Percentiles rank a stretch among this genome's conserved stretches.
phyloP scores from a whole-genome alignment of 2,888 invertebrate genomes.

The Ecliptopera silaceata region DNA sequence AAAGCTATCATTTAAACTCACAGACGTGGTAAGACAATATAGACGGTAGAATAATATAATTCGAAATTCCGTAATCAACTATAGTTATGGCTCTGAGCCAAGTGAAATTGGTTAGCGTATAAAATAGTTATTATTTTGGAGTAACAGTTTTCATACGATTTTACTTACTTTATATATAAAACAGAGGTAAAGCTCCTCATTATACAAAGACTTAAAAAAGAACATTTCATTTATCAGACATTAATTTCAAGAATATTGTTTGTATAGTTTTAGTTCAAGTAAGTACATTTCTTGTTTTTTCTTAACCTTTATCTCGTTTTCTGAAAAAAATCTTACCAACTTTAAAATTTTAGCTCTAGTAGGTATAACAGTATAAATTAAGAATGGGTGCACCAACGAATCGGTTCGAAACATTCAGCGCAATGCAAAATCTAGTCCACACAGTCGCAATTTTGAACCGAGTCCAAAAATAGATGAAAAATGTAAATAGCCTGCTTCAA shows the following conservation, averaged over 20 bases:
- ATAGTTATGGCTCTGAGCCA: constrained; percentile 34
- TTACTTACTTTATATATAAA: background rate
- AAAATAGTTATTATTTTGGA: constrained; percentile 11
- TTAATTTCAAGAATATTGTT: too few species aligned
- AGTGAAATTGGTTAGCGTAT: constrained; percentile 30
- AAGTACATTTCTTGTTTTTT: too few species aligned
- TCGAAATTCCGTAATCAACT: constrained; percentile 38
- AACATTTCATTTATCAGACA: too few species aligned
- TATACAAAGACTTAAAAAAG: too few species aligned
- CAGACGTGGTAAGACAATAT: constrained; percentile 30
- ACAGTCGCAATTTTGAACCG: constrained; percentile 38
- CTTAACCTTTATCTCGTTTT: too few species aligned
- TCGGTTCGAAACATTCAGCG: constrained; percentile 7
- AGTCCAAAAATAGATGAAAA: constrained; percentile 51
- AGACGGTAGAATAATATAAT: constrained; percentile 35
- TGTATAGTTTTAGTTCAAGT: too few species aligned
- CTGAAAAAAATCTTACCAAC: too few species aligned
- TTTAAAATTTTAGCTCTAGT: too few species aligned
- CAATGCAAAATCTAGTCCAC: constrained; percentile 10
- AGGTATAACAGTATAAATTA: background rate
- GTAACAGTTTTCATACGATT: constrained; percentile 1
- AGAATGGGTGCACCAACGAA: background rate
- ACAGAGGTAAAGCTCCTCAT: too few species aligned
- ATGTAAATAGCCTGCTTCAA: constrained; percentile 48
- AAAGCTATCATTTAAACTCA: constrained; percentile 26